These are phyloP conservation scores for Bubalus kerabau DNA, from an alignment of 2,113 vertebrate genomes.

Conservation along the genomic window DNA sequence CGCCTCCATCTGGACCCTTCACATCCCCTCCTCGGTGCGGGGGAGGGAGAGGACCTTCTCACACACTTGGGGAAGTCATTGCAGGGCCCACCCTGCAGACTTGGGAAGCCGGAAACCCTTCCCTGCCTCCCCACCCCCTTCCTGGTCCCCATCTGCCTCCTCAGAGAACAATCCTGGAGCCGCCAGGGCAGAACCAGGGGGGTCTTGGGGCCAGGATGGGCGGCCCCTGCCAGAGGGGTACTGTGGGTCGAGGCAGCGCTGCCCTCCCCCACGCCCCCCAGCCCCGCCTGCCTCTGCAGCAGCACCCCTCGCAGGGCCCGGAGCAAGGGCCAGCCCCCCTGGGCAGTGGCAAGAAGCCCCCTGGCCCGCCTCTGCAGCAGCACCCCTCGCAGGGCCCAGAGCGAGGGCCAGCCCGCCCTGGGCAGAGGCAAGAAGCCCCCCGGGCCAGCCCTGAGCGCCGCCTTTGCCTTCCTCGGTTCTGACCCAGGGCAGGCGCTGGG, in stretches of 20 bases:
- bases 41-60: background rate
- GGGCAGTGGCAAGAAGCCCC: background rate
- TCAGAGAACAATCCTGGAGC: background rate
- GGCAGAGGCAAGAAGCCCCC: background rate
- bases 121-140: background rate
- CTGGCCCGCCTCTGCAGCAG: too few species aligned
- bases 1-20: background rate
- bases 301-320: background rate
- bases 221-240: background rate
- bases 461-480: too few species aligned
- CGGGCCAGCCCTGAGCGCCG: rapidly evolving
- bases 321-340: rapidly evolving
- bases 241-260: rapidly evolving
- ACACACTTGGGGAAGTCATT: background rate
- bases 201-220: background rate
- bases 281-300: rapidly evolving
- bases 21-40: background rate
- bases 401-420: rapidly evolving
- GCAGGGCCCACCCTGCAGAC: background rate
- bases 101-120: background rate
- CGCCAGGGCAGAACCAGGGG: background rate
- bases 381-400: background rate
- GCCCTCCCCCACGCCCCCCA: rapidly evolving
- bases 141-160: background rate
- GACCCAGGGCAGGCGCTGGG: background rate